Evolutionary conservation across 2,888 invertebrate genomes (phyloP).

Genomic region (Eueremaeus valkanovi): DNA sequence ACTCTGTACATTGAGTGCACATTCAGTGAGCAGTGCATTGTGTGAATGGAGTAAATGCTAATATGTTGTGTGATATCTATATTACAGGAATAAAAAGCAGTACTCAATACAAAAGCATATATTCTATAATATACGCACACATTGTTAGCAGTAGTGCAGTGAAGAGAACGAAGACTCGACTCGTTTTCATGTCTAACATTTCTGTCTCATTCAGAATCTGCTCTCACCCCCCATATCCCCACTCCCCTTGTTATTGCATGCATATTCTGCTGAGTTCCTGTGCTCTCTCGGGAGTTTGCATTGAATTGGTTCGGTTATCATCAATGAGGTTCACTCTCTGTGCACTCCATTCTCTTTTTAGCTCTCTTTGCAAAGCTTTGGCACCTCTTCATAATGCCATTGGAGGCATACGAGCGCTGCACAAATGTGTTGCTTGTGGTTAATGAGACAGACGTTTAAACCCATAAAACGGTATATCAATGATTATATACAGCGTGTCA

Average conservation of each 20-base stretch:
- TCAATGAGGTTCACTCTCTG: slow-evolving; percentile 14
- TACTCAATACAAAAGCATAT: slow-evolving; percentile 1
- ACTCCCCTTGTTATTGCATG: slow-evolving; percentile 30
- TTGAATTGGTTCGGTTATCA: slow-evolving; percentile 19
- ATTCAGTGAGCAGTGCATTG: not conserved
- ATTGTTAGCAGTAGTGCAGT: not conserved
- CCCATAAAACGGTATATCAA: slow-evolving; percentile 34
- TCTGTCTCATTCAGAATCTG: not conserved
- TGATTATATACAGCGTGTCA: slow-evolving; percentile 29
- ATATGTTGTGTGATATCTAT: slow-evolving; percentile 29
- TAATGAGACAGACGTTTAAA: slow-evolving; percentile 36
- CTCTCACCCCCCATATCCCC: not conserved
- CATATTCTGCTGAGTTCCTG: slow-evolving; percentile 28
- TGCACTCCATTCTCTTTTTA: slow-evolving; percentile 11
- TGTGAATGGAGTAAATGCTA: not conserved
- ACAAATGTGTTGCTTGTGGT: slow-evolving; percentile 33
- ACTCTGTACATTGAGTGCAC: not conserved
- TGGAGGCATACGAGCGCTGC: not conserved
- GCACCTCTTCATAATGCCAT: slow-evolving; percentile 27
- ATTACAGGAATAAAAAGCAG: not conserved
- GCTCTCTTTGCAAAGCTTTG: slow-evolving; percentile 7
- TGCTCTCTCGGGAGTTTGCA: slow-evolving; percentile 22
- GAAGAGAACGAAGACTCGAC: too few relatives aligned
- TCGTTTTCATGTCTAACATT: slow-evolving; percentile 31
- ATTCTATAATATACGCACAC: slow-evolving; percentile 10